phyloP scores from a whole-genome alignment of 2,888 invertebrate species.

The Epistrophe grossulariae region DNA sequence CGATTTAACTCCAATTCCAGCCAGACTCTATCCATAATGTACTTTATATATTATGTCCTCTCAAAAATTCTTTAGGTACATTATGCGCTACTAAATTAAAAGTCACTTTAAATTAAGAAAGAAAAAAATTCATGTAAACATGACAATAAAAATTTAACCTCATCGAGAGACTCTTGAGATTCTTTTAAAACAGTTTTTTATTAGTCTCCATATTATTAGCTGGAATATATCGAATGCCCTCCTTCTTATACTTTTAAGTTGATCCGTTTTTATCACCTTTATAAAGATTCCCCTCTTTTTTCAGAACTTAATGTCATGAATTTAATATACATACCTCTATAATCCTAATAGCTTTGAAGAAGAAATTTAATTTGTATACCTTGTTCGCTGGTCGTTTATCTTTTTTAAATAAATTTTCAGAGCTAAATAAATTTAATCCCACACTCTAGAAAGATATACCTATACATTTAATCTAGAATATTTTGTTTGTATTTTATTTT shows the following conservation, averaged over 20 bases:
- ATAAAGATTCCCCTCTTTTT: not conserved
- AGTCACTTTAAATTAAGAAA: conserved; percentile 24
- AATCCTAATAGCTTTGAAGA: conserved; percentile 49
- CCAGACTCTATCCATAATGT: not conserved
- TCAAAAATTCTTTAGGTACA: not conserved
- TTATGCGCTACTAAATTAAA: conserved; percentile 23
- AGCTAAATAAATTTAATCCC: conserved; percentile 68
- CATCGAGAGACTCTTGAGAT: not conserved
- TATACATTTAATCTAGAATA: conserved; percentile 69
- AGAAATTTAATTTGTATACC: conserved; percentile 45
- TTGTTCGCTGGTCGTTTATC: conserved; percentile 40
- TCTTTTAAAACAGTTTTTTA: conserved; percentile 12
- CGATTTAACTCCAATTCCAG: not conserved
- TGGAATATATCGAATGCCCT: not conserved
- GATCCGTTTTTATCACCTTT: conserved; percentile 42
- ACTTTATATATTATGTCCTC: not conserved
- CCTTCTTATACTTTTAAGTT: not conserved
- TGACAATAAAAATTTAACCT: conserved; percentile 14
- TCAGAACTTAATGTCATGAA: conserved; percentile 25
- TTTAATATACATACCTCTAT: conserved; percentile 34
- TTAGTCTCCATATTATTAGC: not conserved
- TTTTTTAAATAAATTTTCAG: conserved; percentile 25
- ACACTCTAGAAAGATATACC: conserved; percentile 45
- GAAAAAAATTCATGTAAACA: conserved; percentile 17
- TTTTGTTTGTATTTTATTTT: conserved; percentile 12